A percentile compares a stretch with the other conserved stretches of the same genome.
Evolutionary conservation across 2,797 vertebrate species (phyloP).

Genomic region (Glossophaga mutica): DNA sequence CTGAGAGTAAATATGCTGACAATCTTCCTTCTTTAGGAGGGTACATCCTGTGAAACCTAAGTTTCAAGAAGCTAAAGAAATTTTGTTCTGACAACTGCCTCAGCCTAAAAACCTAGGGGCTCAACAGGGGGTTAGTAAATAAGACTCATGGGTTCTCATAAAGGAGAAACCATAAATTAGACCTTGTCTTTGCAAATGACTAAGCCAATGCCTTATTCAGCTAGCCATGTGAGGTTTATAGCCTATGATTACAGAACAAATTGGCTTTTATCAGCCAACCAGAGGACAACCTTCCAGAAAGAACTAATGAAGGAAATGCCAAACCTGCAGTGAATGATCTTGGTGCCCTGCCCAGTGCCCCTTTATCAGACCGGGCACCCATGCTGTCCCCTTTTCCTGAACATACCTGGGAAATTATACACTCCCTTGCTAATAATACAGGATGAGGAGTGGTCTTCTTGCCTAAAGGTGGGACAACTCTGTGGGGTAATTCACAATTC

Average conservation of each 20-base stretch:
- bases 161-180: constrained; percentile 48
- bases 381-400: neutral
- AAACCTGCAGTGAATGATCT: neutral
- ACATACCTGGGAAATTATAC: neutral
- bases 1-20: neutral
- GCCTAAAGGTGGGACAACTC: neutral
- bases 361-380: neutral
- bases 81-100: constrained; percentile 28
- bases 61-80: neutral
- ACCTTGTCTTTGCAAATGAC: constrained; percentile 41
- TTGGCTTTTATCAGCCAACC: constrained; percentile 1
- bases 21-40: neutral
- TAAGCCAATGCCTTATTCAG: neutral
- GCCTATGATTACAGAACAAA: constrained; percentile 40
- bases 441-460: neutral
- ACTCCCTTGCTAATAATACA: neutral
- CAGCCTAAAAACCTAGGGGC: neutral
- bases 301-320: neutral
- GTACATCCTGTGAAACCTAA: neutral
- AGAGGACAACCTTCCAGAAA: neutral
- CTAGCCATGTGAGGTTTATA: neutral
- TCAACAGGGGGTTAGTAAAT: neutral
- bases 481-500: neutral
- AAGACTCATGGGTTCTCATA: constrained; percentile 31
- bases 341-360: too few species aligned